Base-by-base conservation (phyloP, 1,140 invertebrate species). In the Belonocnema kinseyi region DNA sequence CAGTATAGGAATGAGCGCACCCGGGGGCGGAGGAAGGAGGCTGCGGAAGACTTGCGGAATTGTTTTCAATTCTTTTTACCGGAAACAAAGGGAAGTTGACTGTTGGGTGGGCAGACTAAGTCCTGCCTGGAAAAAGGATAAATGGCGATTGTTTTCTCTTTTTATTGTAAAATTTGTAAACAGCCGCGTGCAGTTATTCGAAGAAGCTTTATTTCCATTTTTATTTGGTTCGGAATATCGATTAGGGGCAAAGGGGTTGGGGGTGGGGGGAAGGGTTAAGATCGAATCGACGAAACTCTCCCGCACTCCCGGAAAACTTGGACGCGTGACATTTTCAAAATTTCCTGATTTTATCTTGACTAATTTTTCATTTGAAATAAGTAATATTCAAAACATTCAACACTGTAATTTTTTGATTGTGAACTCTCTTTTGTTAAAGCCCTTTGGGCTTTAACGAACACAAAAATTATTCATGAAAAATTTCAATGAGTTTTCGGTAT, bases 41-140 rank as follows among this genome's bases (percentile, higher is more conserved):
- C 56, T 33, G 17, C 56, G 26, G 56, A 58, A 58, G 56, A 58
- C 19, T 58, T 58, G 56, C 56, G 8, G 21, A 58, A 58, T 58
- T 58, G 56, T 58, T 58, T 12, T 21, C 0, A 21, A 58, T 21
- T 58, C 13, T 58, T 4, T 21, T 58, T 56, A 21, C 19, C 12
- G 26, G 26, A 26, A 21, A 11, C 17, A 12, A 58, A 58, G 56
- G 56, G 19, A 58, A 58, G 56, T 21, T 58, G 56, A 58, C 56
- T 58, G 19, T 14, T 58, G 12, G 56, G 10, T 58, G 17, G 56
- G 19, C 2, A 11, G 10, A 58, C 12, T 12, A 11, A 54, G 17
- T 19, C 53, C 53, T 19, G 10, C 17, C 17, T 19, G 53, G 8
- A 10, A n/a, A 19, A 56, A 21, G 58, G 16, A 66, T 66, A 40